A percentile compares a stretch with the other conserved stretches of the same genome.
These are phyloP conservation scores for Cheilosia vulpina DNA, from an alignment of 2,888 invertebrate genomes.

Conservation along the genomic window DNA sequence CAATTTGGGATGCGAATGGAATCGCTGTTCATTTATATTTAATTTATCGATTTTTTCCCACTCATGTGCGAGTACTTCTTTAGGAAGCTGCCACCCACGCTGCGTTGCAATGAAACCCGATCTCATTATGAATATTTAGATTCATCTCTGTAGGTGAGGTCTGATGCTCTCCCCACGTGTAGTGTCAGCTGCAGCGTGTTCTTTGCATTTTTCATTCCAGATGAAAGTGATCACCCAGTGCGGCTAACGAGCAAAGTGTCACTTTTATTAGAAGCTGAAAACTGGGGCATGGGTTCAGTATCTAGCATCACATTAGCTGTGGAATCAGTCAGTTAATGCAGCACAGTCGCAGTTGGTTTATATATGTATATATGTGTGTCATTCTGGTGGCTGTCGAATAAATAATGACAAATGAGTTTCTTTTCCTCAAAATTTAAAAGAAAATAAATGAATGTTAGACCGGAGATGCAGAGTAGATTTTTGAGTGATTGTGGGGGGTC, in stretches of 20 bases:
- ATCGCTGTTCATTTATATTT: conserved; percentile 48
- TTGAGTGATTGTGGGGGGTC: conserved; percentile 67
- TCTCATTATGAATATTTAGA: conserved; percentile 28
- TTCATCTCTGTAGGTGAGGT: conserved; percentile 34
- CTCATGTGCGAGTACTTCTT: not conserved
- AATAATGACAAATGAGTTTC: conserved; percentile 75
- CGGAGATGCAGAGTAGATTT: conserved; percentile 33
- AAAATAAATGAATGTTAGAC: conserved; percentile 23
- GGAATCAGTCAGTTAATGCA: conserved; percentile 29
- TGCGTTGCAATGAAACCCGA: conserved; percentile 18
- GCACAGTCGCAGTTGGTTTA: not conserved
- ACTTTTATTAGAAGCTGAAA: conserved; percentile 54
- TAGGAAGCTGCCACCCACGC: conserved; percentile 24
- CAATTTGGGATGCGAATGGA: conserved; percentile 27
- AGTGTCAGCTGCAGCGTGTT: conserved; percentile 20
- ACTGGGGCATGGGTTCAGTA: conserved; percentile 66
- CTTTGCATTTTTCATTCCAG: conserved; percentile 25
- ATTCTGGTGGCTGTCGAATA: conserved; percentile 70
- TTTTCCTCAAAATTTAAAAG: conserved; percentile 53
- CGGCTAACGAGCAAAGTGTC: conserved; percentile 68
- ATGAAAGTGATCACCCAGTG: conserved; percentile 61
- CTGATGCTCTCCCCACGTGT: conserved; percentile 6
- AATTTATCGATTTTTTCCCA: conserved; percentile 50
- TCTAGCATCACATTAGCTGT: conserved; percentile 13
- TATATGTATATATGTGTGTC: conserved; percentile 19